Conservation (phyloP, 37 sponge, comb jelly and placozoan genomes). For the Theonella swinhoei region DNA sequence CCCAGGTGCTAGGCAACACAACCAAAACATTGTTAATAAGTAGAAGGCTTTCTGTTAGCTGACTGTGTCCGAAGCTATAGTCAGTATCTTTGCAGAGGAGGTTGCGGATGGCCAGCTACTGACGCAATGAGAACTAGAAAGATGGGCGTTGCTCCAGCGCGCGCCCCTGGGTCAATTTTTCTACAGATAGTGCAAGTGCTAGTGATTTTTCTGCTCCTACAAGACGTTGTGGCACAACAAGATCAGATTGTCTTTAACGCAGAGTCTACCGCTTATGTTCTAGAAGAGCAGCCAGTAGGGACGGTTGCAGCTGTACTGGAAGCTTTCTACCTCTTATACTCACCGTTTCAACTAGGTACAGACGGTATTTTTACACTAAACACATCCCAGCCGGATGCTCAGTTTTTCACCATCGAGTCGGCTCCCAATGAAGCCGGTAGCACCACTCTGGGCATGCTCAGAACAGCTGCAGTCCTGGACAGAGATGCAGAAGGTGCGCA, state of each 20-base stretch:
- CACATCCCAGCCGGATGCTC: slow-evolving; percentile 19
- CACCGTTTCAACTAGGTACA: not conserved
- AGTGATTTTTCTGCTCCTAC: too few species aligned
- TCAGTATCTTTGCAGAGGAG: too few species aligned
- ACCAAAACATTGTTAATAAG: not conserved
- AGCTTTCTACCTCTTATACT: slow-evolving; percentile 2
- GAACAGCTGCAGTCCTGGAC: slow-evolving; percentile 39
- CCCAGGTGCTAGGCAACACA: not conserved
- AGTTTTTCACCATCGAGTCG: slow-evolving; percentile 45
- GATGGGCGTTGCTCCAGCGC: not conserved
- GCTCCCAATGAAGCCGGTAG: not conserved
- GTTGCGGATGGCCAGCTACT: too few species aligned
- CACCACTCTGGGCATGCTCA: slow-evolving; percentile 7
- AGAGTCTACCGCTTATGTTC: not conserved
- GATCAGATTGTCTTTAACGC: not conserved
- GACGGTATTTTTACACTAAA: slow-evolving; percentile 34
- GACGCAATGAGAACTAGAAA: not conserved
- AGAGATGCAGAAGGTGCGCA: slow-evolving; percentile 22
- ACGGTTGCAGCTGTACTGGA: slow-evolving; percentile 1
- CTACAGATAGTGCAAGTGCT: not conserved
- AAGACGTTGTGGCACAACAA: too few species aligned
- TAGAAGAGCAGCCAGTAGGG: slow-evolving; percentile 56
- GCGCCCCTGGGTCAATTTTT: not conserved
- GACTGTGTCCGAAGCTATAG: too few species aligned
- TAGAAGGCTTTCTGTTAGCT: too few species aligned